Evolutionary conservation across 1,140 invertebrate species (phyloP), one percentile per base, ranked within the genome.

Genomic region (Liolophura sinensis): DNA sequence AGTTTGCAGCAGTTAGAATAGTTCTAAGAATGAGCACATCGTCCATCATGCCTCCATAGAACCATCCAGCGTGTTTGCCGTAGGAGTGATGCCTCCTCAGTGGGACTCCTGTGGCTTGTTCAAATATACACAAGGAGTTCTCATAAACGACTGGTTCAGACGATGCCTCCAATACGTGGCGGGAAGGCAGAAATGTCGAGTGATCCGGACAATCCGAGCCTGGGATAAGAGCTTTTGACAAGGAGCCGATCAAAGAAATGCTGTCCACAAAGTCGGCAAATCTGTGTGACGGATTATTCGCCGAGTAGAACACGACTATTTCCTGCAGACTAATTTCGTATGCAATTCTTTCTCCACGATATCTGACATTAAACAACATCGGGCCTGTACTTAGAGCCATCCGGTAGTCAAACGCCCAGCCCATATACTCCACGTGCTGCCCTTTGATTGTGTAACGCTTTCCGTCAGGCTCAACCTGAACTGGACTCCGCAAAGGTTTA

Each of bases 271-370:
- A 73, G 25, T 71, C 73, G 4, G 69, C 60, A 4, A 69, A 71
- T 18, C 67, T 68, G 18, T 71, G 65, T 5, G 73, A 66, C 0
- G 79, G 78, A 7, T 73, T 72, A 67, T 73, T 76, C 1, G 80
- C 82, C 5, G 76, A 71, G 64, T 78, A 80, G 56, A 81, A 77
- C 1, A 78, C 75, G 5, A 66, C 71, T 14, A 73, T 68, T n/a
- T 83, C 80, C 64, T 82, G 80, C 14, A 81, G 63, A 20, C 78
- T 76, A 6, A 83, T 67, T 68, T 83, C 82, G 54, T 82, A 83
- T 0, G 73, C 75, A 14, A 83, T 73, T 24, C 76, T 68, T 56
- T 78, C 74, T 40, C 31, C 31, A 40, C 31, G 31, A 40, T 40
- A 40, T 40, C 31, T 54, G n/a, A 64, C 57, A n/a, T 58, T 50